These are phyloP conservation scores for Percopsis transmontana DNA, from an alignment of 2,113 vertebrate species.

Conservation along the genomic window DNA sequence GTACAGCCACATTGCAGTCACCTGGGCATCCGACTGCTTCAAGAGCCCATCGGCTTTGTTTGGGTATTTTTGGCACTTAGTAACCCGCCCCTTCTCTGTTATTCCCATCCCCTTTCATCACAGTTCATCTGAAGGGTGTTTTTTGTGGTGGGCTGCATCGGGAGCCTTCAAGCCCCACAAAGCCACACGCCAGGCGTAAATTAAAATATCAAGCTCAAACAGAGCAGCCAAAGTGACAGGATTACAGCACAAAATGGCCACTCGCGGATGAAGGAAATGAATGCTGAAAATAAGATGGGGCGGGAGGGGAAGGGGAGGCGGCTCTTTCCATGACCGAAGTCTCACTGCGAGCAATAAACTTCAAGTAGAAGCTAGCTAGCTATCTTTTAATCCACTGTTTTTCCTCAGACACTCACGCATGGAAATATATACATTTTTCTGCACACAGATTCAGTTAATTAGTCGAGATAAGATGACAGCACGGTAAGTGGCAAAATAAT, in stretches of 20 bases:
- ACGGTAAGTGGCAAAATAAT: constrained; percentile 23
- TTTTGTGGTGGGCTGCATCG: constrained; percentile 28
- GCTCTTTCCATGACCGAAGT: constrained; percentile 27
- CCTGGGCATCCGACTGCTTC: constrained; percentile 30
- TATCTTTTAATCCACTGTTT: constrained; percentile 15
- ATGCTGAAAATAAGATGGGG: constrained; percentile 32
- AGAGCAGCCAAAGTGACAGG: constrained; percentile 58
- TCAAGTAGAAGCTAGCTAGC: constrained; percentile 22
- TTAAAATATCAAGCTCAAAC: constrained; percentile 69
- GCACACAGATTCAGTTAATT: constrained; percentile 32
- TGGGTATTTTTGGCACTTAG: constrained; percentile 9
- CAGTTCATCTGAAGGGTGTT: constrained; percentile 26
- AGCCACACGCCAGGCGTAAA: constrained; percentile 48
- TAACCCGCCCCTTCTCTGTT: background rate
- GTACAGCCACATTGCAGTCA: constrained; percentile 36
- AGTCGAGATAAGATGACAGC: constrained; percentile 22
- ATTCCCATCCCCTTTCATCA: background rate
- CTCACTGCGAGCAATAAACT: background rate
- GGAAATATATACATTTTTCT: constrained; percentile 19
- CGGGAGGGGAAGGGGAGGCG: constrained; percentile 11
- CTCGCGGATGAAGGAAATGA: constrained; percentile 41
- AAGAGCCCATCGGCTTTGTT: constrained; percentile 24
- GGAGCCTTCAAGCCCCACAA: constrained; percentile 40
- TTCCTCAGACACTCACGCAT: constrained; percentile 15
- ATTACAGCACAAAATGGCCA: constrained; percentile 59